Evolutionary conservation across 2,888 invertebrate genomes (phyloP), one percentile per base, ranked within the genome.

Genomic region (Rambutsinella grinnellia): DNA sequence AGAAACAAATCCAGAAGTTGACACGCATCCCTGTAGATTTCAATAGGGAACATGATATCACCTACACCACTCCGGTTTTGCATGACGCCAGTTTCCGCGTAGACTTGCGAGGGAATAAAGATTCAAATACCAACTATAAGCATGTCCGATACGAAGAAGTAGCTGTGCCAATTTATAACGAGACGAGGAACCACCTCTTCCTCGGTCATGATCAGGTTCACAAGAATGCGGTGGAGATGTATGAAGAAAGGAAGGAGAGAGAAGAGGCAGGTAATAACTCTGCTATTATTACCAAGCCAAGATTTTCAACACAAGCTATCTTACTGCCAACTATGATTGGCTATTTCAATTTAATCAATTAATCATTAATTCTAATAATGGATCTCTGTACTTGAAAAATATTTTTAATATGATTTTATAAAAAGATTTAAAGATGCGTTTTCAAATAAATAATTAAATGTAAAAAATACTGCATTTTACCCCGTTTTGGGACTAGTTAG

Each of bases 161-260:
- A 1, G 17, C 10, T 17, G 47, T 57, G 1, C 36, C 17, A 6
- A 24, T 72, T 17, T 44, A 49, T 23, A 17, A 51, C 17, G 51
- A 65, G 24, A 6, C n/a, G n/a, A 36, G 72, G 21, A 72, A 72
- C n/a, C 74, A 74, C n/a, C 65, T 60, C 27, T 74, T 74, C 26
- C 26, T 74, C 23, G 53, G 53, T 3, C 24, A 53, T 60, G 74
- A 74, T 54, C 66, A 60, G 8, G 44, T 74, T 17, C 66, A 66
- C 28, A 66, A 74, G 21, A 61, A 60, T 61, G 23, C 70, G n/a
- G 54, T 70, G 15, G 57, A 63, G 2, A 28, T 28, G 17, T 51
- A 17, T 17, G 63, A 63, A 1, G 28, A 15, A 51, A 19, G n/a
- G 15, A 13, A 15, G 10, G 46, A n/a, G n/a, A n/a, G n/a, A n/a